Conservation (phyloP, 2,113 vertebrate genomes). For the Anhinga rufa region DNA sequence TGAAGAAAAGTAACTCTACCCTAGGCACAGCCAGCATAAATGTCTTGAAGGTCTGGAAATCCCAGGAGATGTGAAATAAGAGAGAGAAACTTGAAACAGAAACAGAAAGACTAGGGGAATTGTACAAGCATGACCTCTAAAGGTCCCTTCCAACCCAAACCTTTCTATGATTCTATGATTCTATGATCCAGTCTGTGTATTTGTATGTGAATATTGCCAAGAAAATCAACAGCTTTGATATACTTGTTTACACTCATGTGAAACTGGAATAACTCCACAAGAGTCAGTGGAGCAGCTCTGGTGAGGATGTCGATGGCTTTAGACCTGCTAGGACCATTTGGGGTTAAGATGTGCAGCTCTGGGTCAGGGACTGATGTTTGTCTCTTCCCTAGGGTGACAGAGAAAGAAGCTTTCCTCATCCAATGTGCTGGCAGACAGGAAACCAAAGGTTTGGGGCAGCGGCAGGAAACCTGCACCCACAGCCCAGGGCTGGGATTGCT, state of each 20-base stretch:
- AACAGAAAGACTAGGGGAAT: neutral
- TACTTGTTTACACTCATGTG: neutral
- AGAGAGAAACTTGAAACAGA: neutral
- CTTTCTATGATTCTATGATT: no score
- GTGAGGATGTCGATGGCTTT: neutral
- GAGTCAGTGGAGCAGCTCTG: neutral
- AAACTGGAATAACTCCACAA: neutral
- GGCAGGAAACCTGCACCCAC: neutral
- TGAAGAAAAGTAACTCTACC: neutral
- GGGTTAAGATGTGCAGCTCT: neutral
- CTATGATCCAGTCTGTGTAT: neutral
- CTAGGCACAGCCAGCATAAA: neutral
- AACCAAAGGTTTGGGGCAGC: neutral
- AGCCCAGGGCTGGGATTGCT: neutral
- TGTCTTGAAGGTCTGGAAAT: neutral
- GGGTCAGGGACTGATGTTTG: neutral
- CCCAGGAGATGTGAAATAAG: neutral
- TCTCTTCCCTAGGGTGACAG: neutral
- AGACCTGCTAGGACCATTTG: neutral
- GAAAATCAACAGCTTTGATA: neutral
- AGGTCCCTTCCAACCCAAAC: no score
- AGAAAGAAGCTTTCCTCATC: neutral
- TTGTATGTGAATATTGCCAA: neutral
- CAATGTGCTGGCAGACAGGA: neutral
- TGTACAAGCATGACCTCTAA: neutral